phyloP scores from a whole-genome alignment of 2,113 vertebrate species.

The Syngnathus floridae region DNA sequence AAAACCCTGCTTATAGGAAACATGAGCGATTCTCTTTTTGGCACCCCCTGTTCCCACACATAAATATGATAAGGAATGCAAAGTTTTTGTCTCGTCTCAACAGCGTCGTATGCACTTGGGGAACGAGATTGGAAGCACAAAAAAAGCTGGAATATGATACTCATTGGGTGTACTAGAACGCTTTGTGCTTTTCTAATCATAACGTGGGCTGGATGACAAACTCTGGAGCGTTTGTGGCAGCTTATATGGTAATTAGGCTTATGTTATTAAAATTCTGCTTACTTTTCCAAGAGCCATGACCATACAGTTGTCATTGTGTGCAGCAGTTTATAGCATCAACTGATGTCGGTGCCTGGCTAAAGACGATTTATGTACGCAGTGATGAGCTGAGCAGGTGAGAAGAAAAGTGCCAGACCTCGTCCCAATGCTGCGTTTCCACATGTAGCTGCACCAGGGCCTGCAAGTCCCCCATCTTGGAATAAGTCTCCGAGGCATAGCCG shows the following conservation, averaged over 20 bases:
- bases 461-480: slow-evolving; percentile 92
- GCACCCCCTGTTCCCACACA: slow-evolving; percentile 7
- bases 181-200: slow-evolving; percentile 38
- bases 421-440: slow-evolving; percentile 87
- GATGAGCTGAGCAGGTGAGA: slow-evolving; percentile 40
- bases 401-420: slow-evolving; percentile 76
- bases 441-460: slow-evolving; percentile 84
- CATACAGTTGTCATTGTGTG: slow-evolving; percentile 1
- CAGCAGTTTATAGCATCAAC: slow-evolving; percentile 27
- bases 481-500: slow-evolving; percentile 90
- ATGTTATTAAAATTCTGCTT: slow-evolving; percentile 23
- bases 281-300: slow-evolving; percentile 8
- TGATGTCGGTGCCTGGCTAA: slow-evolving; percentile 27
- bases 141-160: slow-evolving; percentile 25
- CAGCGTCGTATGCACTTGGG: slow-evolving; percentile 19
- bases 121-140: slow-evolving; percentile 38
- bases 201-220: slow-evolving; percentile 35
- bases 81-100: slow-evolving; percentile 29
- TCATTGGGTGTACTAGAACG: slow-evolving; percentile 18
- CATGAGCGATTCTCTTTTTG: slow-evolving; percentile 43
- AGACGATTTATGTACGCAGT: slow-evolving; percentile 18
- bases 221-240: slow-evolving; percentile 23
- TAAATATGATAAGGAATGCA: slow-evolving; percentile 44
- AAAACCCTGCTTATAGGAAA: slow-evolving; percentile 14
- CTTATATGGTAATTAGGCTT: slow-evolving; percentile 26